Evolutionary conservation across 2,113 vertebrate species (phyloP).

Genomic region (Brachionichthys hirsutus): DNA sequence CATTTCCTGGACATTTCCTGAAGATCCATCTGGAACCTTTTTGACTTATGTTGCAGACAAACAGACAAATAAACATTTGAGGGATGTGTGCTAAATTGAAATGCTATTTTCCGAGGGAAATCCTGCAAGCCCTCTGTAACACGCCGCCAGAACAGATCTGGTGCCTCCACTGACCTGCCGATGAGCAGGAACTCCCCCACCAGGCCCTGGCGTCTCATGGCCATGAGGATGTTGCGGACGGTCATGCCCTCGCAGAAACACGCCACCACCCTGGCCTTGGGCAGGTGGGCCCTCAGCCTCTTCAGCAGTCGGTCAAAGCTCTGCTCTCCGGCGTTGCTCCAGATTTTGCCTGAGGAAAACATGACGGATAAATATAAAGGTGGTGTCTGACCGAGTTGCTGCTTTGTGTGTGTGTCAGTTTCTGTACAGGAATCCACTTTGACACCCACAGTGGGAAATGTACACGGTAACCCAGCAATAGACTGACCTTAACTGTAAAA

Average conservation of each 20-base stretch:
- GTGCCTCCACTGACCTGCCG: slow-evolving; percentile 87
- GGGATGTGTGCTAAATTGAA: no score
- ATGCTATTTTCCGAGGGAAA: no score
- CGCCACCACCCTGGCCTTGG: slow-evolving; percentile 94
- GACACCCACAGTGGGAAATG: no score
- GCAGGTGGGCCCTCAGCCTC: slow-evolving; percentile 88
- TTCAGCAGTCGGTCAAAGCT: slow-evolving; percentile 93
- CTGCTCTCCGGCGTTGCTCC: slow-evolving; percentile 95
- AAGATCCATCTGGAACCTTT: no score
- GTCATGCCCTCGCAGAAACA: slow-evolving; percentile 99
- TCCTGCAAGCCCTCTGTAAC: no score
- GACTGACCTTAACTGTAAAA: no score
- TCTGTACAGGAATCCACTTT: no score
- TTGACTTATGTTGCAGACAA: no score
- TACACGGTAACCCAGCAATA: no score
- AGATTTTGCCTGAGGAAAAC: slow-evolving; percentile 85
- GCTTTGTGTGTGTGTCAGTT: no score
- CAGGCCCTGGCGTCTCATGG: slow-evolving; percentile 91
- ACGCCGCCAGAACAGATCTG: not conserved
- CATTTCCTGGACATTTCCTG: no score
- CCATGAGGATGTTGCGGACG: slow-evolving; percentile 94
- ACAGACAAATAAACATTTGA: no score
- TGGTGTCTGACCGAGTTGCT: not conserved
- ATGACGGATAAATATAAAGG: slow-evolving; percentile 20
- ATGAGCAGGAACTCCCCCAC: slow-evolving; percentile 92